Conservation (phyloP, 2,113 vertebrate genomes). For the Epinephelus lanceolatus region DNA sequence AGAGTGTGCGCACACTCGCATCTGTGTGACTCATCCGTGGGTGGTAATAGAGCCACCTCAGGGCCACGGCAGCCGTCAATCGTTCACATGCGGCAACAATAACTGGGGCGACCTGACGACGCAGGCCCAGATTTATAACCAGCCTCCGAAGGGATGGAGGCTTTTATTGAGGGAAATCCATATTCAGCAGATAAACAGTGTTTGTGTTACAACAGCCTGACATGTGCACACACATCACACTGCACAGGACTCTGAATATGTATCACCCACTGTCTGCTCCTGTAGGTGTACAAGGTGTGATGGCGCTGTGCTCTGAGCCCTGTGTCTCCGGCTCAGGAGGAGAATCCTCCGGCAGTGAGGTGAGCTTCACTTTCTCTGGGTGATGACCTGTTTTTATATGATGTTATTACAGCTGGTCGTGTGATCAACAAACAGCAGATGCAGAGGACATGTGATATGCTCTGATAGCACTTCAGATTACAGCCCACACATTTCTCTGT, state of each 20-base stretch:
- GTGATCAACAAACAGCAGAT: neutral
- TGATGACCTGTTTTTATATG: neutral
- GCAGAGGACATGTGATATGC: neutral
- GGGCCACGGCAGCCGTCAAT: constrained; percentile 52
- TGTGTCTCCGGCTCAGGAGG: constrained; percentile 77
- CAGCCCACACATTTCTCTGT: neutral
- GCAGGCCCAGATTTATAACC: constrained; percentile 47
- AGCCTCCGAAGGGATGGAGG: constrained; percentile 41
- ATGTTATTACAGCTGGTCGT: neutral
- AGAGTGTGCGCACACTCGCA: constrained; percentile 32
- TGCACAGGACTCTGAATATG: constrained; percentile 3
- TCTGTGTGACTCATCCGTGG: constrained; percentile 78
- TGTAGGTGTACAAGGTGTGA: constrained; percentile 74
- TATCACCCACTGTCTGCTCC: neutral
- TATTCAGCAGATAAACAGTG: constrained; percentile 65
- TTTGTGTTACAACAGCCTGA: constrained; percentile 37
- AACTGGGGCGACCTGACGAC: constrained; percentile 45
- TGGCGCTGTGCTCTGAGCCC: constrained; percentile 90
- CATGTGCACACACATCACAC: constrained; percentile 45
- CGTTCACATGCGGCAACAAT: constrained; percentile 57
- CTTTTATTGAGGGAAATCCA: constrained; percentile 64
- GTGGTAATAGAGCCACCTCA: constrained; percentile 62
- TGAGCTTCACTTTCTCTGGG: constrained; percentile 78
- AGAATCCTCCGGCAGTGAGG: constrained; percentile 78
- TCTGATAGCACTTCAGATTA: neutral